These are phyloP conservation scores for Hycleus phaleratus DNA, from an alignment of 1,140 invertebrate species.

Conservation along the genomic window DNA sequence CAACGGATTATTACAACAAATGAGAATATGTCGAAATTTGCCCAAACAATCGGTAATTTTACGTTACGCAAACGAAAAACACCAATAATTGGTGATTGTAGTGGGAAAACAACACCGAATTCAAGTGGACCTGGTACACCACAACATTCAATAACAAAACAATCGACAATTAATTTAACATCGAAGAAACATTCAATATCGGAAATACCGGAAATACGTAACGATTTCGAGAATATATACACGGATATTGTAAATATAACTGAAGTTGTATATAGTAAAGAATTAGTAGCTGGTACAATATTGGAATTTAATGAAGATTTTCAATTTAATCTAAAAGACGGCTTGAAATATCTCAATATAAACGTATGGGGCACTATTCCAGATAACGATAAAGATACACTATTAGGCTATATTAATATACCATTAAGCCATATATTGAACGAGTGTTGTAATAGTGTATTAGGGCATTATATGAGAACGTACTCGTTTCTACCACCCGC, in stretches of 20 bases:
- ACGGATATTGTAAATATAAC: slow-evolving; percentile 32
- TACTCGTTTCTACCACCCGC: slow-evolving; percentile 61
- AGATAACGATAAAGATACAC: slow-evolving; percentile 44
- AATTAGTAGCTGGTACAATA: slow-evolving; percentile 40
- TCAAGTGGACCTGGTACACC: slow-evolving; percentile 47
- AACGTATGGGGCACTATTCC: slow-evolving; percentile 62
- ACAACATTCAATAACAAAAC: slow-evolving; percentile 24
- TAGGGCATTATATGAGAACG: slow-evolving; percentile 70
- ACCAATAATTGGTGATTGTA: slow-evolving; percentile 47
- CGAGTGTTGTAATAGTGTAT: slow-evolving; percentile 71
- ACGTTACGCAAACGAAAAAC: slow-evolving; percentile 49
- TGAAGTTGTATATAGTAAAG: slow-evolving; percentile 47
- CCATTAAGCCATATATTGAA: slow-evolving; percentile 65
- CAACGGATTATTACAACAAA: slow-evolving; percentile 32
- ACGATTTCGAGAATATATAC: slow-evolving; percentile 23
- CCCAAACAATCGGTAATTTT: slow-evolving; percentile 40
- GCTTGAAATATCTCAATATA: slow-evolving; percentile 70
- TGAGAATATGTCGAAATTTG: slow-evolving; percentile 40
- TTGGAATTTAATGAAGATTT: slow-evolving; percentile 70
- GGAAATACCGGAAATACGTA: slow-evolving; percentile 33
- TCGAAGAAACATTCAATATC: slow-evolving; percentile 34
- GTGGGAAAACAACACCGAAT: slow-evolving; percentile 46
- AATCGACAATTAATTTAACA: slow-evolving; percentile 32
- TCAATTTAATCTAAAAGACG: slow-evolving; percentile 60
- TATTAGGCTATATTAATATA: slow-evolving; percentile 74